Evolutionary conservation across 2,888 invertebrate genomes (phyloP).

Genomic region (Sussaba pulchella): DNA sequence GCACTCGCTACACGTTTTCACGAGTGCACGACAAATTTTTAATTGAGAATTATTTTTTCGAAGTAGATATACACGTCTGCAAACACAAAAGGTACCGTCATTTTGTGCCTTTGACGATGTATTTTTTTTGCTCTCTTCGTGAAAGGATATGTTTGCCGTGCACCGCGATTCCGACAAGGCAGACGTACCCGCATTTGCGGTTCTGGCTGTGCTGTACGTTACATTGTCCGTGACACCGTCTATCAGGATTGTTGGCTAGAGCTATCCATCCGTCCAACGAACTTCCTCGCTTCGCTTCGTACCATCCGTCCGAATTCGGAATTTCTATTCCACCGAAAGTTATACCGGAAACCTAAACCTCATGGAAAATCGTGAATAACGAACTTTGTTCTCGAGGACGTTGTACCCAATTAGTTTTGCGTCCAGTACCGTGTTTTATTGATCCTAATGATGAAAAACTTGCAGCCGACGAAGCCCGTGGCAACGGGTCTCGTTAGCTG

Average conservation of each 20-base stretch:
- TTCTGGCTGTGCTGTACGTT: slow-evolving; percentile 22
- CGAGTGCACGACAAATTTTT: slow-evolving; percentile 10
- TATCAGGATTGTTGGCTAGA: slow-evolving; percentile 46
- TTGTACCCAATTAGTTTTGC: background rate
- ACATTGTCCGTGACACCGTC: slow-evolving; percentile 46
- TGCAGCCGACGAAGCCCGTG: no score
- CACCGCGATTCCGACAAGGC: slow-evolving; percentile 18
- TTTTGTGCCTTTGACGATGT: slow-evolving; percentile 42
- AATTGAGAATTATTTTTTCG: background rate
- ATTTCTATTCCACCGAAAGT: slow-evolving; percentile 14
- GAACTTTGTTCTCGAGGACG: background rate
- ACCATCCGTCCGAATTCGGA: slow-evolving; percentile 23
- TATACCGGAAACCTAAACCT: background rate
- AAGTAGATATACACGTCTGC: background rate
- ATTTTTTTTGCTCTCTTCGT: slow-evolving; percentile 17
- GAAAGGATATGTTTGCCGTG: slow-evolving; percentile 43
- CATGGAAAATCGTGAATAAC: background rate
- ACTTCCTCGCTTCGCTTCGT: slow-evolving; percentile 20
- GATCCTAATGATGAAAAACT: no score
- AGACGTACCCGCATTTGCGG: slow-evolving; percentile 35
- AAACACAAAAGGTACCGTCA: background rate
- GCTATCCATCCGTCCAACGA: slow-evolving; percentile 31
- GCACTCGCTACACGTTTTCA: slow-evolving; percentile 11
- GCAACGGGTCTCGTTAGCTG: no score
- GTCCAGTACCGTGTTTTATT: no score